Base-by-base conservation (phyloP, 2,888 invertebrate genomes). In the Hypomecis punctinalis region DNA sequence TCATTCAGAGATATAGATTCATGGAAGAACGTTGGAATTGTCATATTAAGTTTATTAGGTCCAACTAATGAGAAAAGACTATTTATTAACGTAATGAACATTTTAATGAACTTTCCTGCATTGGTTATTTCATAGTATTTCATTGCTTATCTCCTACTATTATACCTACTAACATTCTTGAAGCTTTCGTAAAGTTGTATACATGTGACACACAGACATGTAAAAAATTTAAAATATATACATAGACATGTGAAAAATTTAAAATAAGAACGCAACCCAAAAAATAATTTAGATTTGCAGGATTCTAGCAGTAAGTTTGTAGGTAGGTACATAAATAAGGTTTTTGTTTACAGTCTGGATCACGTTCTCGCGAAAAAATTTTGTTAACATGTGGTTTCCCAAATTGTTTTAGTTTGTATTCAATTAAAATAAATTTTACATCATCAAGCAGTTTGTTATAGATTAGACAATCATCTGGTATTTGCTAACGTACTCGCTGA, bases 291-390 rank as follows among this genome's bases (percentile, higher is more conserved):
- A 33, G 10, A 33, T 39, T 47, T 33, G 23, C 33, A 8, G 47
- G 33, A 56, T 45, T 56, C 39, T 9, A 61, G 1, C 33, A 37
- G 36, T 53, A 53, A 5, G 35, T 45, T 46, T 1, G 13, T 8
- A 1, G 11, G 6, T 8, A 8, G 4, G 2, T 8, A 10, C 10
- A 40, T 40, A 3, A 48, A 63, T 53, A 42, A 42, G 5, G 8
- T 5, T 9, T n/a, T n/a, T 58, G 57, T 58, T 58, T 60, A 23
- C 56, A 53, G 42, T 71, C 71, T 71, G 67, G 70, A 66, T 53
- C 68, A 33, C 33, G 66, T 76, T 68, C 61, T 47, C 46, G 35
- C 57, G 35, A 67, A 54, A 67, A 63, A 63, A 61, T 61, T 42
- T 35, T 53, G 59, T 46, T 52, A 66, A 51, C 67, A 70, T 57